phyloP scores from a whole-genome alignment of 2,113 vertebrate genomes.

The Todiramphus chloris region DNA sequence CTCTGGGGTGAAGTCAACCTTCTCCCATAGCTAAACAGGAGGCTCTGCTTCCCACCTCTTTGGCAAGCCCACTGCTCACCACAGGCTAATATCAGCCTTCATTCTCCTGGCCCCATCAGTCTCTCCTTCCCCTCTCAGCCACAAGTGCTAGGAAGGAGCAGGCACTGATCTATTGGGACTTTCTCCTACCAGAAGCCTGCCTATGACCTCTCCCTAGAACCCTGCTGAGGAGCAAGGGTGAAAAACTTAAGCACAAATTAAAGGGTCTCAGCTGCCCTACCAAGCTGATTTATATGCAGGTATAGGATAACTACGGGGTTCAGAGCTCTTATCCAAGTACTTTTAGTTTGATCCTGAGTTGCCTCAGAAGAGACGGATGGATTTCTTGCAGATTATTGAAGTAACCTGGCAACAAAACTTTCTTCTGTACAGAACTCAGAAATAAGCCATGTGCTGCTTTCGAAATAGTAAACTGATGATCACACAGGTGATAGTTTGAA shows the following conservation, averaged over 20 bases:
- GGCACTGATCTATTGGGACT: neutral
- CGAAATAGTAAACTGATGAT: neutral
- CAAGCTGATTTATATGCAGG: neutral
- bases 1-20: neutral
- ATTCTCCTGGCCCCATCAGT: neutral
- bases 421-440: neutral
- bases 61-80: neutral
- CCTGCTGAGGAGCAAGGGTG: neutral
- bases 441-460: neutral
- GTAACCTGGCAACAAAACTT: neutral
- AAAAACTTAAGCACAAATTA: neutral
- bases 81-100: neutral
- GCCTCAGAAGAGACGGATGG: neutral
- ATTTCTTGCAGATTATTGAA: neutral
- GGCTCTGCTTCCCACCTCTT: neutral
- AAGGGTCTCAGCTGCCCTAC: neutral
- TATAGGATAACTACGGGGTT: neutral
- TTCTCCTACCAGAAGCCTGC: neutral
- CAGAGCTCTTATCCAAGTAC: neutral
- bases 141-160: neutral
- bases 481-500: neutral
- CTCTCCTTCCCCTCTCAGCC: neutral
- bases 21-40: slow-evolving; percentile 12
- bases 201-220: neutral
- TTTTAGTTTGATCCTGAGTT: neutral